phyloP scores from a whole-genome alignment of 2,113 vertebrate species.

The cattle (Bos taurus) region ARS-UCD2.0 NC_037339.1:15664501-15665000 shows the following conservation, averaged over 20 bases:
- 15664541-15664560: background rate
- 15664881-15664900: background rate
- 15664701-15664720: background rate
- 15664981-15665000: accelerated
- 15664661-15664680: background rate
- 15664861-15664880: background rate
- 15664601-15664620: background rate
- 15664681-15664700: background rate
- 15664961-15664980: background rate
- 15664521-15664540: background rate
- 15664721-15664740: background rate
- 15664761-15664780: background rate
- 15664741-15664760: background rate
- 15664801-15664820: background rate
- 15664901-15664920: background rate
- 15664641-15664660: background rate
- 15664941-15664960: background rate
- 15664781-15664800: background rate
- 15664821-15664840: background rate
- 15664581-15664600: background rate
- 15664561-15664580: background rate
- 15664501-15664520: background rate
- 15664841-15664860: background rate
- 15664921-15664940: background rate
- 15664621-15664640: background rate